Base-by-base conservation (phyloP, 1,140 invertebrate genomes). In the Megalonaias nervosa region DNA sequence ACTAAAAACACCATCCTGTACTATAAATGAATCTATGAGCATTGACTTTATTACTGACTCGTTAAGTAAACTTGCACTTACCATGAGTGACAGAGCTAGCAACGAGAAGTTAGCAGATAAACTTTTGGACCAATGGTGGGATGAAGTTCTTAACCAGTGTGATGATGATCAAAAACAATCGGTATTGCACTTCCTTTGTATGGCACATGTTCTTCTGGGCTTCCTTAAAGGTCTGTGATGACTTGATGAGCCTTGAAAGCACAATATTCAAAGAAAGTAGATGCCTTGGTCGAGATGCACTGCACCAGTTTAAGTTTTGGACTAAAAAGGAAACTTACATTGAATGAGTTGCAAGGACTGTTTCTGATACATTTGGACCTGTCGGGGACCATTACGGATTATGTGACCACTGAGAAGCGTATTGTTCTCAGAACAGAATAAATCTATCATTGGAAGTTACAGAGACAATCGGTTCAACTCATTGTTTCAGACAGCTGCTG, bases 341-440 rank as follows among this genome's bases (percentile, higher is more conserved):
- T 19, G 75, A 77, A 60, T 12, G 71, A 21, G 76, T 69, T n/a
- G 38, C 38, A 14, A 12, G 71, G 12, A 73, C 71, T 64, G 62
- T 67, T 15, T 67, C 76, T 38, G 70, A 78, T 6, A 65, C 31
- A 21, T 78, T 78, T 65, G 76, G 76, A 48, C 76, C 76, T 23
- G 70, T 56, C 38, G 76, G 76, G 16, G 71, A 78, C 56, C 76
- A 78, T 58, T 26, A 48, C 64, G 76, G 76, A 13, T n/a, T 74
- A 19, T 58, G 71, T 23, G 70, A 78, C 64, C n/a, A n/a, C n/a
- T n/a, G n/a, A n/a, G n/a, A n/a, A n/a, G n/a, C n/a, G n/a, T n/a
- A n/a, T n/a, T n/a, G n/a, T n/a, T n/a, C n/a, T n/a, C n/a, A n/a
- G n/a, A n/a, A n/a, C n/a, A n/a, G n/a, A n/a, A n/a, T n/a, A 74